phyloP scores from a whole-genome alignment of 2,888 invertebrate species.

The Cerceris ruficornis region DNA sequence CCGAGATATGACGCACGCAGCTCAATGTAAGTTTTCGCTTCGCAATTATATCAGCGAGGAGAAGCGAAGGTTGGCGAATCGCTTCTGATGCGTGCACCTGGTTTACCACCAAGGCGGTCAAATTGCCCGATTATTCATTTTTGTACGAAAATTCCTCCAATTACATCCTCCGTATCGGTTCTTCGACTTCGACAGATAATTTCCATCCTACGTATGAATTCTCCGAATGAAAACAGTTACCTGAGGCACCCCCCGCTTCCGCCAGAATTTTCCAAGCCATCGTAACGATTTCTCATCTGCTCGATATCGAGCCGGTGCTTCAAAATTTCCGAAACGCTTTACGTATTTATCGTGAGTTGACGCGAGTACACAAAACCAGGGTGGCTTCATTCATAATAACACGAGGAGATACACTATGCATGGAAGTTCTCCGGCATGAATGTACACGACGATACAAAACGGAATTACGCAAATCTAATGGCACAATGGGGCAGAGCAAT shows the following conservation, averaged over 20 bases:
- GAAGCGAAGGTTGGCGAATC: not conserved
- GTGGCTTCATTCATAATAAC: slow-evolving; percentile 26
- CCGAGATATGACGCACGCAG: not conserved
- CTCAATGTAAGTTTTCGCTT: not conserved
- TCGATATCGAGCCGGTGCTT: not conserved
- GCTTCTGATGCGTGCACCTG: not conserved
- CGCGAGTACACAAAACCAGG: slow-evolving; percentile 14
- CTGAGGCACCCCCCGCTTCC: no score
- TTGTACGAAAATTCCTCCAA: no score
- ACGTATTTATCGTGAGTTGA: slow-evolving; percentile 29
- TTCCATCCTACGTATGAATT: no score
- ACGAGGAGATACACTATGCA: slow-evolving; percentile 15
- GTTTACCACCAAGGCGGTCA: no score
- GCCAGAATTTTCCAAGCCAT: no score
- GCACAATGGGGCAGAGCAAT: slow-evolving; percentile 50
- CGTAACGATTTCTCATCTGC: no score
- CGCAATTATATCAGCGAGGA: not conserved
- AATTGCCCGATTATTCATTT: no score
- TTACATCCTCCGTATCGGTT: no score
- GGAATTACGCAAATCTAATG: slow-evolving; percentile 47
- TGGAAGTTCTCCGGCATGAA: slow-evolving; percentile 7
- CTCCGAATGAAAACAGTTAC: no score
- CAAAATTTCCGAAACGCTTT: not conserved
- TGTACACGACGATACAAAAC: slow-evolving; percentile 14
- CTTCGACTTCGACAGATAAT: no score